Evolutionary conservation across 2,113 vertebrate genomes (phyloP), one percentile per base, ranked within the genome.

Genomic region (Cephalopterus ornatus): DNA sequence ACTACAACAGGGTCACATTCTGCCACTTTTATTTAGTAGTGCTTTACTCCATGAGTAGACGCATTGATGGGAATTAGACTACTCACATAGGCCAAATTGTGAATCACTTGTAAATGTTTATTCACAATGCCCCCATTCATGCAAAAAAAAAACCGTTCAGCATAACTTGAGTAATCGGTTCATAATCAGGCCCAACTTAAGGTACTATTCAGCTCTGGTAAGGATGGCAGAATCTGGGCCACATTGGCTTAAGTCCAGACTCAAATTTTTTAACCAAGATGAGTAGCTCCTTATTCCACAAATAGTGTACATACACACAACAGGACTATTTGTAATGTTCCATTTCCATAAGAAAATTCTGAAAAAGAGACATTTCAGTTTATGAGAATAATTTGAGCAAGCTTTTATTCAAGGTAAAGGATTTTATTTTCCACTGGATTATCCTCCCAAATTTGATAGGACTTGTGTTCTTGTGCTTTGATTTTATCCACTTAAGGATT

Each of bases 1-100:
- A 95, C 75, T 96, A 96, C 96, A 97, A 97, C 79, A 92, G 95
- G 95, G 90, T 96, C 96, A 94, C 92, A 94, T 97, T 96, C 96
- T 97, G 95, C 92, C 56, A 91, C 61, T 92, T 93, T 84, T 92
- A 94, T 94, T 90, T 94, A 94, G 95, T 30, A 80, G 42, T 21
- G 88, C 75, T 92, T 96, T 96, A 96, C 90, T 78, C 96, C 16
- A 12, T 95, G 88, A 96, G 95, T 95, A 81, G 93, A 41, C 0
- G 39, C 92, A 96, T 93, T 96, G 95, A 96, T 77, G 76, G 26
- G 33, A 92, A 71, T 12, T 75, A 76, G 88, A 42, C 59, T 92
- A 93, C 78, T 96, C 85, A 78, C 82, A 92, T 59, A 77, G 79
- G 79, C 82, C 85, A 90, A 94, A 95, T 88, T 96, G 92, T 97